Percentiles rank a stretch among this genome's conserved stretches.
These are phyloP conservation scores for Melanchra persicariae DNA, from an alignment of 2,888 invertebrate species.

Conservation along the genomic window DNA sequence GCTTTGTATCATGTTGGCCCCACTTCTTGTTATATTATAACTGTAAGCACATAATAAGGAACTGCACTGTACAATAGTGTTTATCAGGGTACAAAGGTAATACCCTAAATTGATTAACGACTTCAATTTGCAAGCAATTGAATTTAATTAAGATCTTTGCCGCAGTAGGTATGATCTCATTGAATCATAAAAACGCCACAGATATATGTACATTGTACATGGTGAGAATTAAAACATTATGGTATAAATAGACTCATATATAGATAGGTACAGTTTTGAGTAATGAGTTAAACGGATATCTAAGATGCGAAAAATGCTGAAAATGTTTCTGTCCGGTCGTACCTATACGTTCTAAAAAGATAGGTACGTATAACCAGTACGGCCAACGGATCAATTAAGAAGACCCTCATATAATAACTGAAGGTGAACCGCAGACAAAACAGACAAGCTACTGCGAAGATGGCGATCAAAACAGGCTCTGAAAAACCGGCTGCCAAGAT, in stretches of 20 bases:
- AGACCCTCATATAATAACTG: conserved; percentile 20
- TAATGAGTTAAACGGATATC: neutral
- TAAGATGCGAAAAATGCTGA: neutral
- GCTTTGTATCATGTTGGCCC: conserved; percentile 17
- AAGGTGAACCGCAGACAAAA: conserved; percentile 40
- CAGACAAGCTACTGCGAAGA: conserved; percentile 20
- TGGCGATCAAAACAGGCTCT: conserved; percentile 57
- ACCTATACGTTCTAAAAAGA: neutral
- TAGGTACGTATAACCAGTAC: neutral
- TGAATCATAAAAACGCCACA: conserved; percentile 51
- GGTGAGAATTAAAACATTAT: conserved; percentile 42
- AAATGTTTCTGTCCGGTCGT: neutral
- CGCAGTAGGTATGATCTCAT: conserved; percentile 62
- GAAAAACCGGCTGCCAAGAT: conserved; percentile 62
- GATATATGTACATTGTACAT: conserved; percentile 11
- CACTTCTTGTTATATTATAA: conserved; percentile 17
- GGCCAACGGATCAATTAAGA: neutral
- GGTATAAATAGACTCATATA: neutral
- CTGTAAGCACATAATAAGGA: conserved; percentile 1
- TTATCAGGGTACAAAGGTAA: conserved; percentile 29
- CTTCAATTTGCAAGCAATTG: conserved; percentile 74
- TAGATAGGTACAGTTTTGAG: conserved; percentile 6
- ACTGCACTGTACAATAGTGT: conserved; percentile 6
- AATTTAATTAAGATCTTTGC: conserved; percentile 70
- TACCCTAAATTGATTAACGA: conserved; percentile 58